Evolutionary conservation across 2,797 vertebrate species (phyloP).

Genomic region (Petrocephalus sullivani): DNA sequence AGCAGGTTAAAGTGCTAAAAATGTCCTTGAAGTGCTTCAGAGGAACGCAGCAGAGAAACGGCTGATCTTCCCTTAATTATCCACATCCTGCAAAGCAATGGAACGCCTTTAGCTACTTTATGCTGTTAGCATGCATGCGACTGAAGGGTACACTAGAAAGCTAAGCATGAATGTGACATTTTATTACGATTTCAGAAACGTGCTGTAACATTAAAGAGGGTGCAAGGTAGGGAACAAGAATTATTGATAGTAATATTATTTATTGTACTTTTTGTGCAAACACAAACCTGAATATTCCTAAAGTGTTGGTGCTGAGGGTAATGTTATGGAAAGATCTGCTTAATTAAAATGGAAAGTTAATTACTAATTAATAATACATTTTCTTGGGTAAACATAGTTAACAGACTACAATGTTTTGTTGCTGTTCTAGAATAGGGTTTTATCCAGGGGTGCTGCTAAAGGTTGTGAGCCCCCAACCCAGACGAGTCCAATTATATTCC

Average conservation of each 20-base stretch:
- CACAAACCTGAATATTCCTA: not conserved
- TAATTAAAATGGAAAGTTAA: slow-evolving; percentile 3
- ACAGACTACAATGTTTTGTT: not conserved
- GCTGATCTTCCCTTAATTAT: not conserved
- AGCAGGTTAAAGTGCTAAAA: not conserved
- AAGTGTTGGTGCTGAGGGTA: not conserved
- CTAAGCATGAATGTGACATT: not conserved
- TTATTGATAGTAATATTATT: not conserved
- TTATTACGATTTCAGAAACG: not conserved
- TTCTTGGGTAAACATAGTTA: not conserved
- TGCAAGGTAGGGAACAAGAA: not conserved
- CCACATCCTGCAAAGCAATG: not conserved
- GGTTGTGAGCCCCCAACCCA: not conserved
- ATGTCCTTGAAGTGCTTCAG: not conserved
- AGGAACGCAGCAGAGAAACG: not conserved
- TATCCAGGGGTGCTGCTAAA: not conserved
- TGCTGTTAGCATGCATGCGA: not conserved
- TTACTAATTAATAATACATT: not conserved
- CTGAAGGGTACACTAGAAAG: not conserved
- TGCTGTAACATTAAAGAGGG: not conserved
- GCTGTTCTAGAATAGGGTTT: not conserved
- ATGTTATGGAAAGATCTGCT: not conserved
- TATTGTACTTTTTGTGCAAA: not conserved
- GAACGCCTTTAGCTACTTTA: not conserved
- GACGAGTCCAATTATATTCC: not conserved